Conservation (phyloP, 1,140 invertebrate species). For the Sycophila sp. region DNA sequence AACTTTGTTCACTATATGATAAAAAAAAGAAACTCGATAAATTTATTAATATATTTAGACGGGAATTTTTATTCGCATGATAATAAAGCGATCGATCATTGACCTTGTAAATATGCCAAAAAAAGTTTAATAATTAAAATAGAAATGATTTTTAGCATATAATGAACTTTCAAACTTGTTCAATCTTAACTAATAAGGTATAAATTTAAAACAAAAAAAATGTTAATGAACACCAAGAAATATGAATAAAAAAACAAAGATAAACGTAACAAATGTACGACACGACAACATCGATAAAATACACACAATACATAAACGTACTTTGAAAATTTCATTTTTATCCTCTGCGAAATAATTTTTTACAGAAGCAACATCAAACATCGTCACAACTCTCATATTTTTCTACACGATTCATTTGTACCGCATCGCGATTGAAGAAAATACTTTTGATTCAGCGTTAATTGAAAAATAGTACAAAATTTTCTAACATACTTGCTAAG, state of each 20-base stretch:
- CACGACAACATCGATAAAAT: not conserved
- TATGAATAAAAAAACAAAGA: not conserved
- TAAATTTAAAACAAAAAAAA: not conserved
- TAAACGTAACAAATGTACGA: constrained; percentile 1
- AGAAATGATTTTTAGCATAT: constrained; percentile 2
- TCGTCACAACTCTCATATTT: too few relatives aligned
- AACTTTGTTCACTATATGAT: too few relatives aligned
- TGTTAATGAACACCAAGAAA: constrained; percentile 6
- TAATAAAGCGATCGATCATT: not conserved
- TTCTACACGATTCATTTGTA: too few relatives aligned
- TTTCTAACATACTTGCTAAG: too few relatives aligned
- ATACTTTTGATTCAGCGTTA: too few relatives aligned
- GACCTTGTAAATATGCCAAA: constrained; percentile 17
- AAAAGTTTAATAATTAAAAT: not conserved
- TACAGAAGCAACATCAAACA: too few relatives aligned
- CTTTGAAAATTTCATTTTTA: not conserved
- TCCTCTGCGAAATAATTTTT: not conserved
- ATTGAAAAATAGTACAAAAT: too few relatives aligned
- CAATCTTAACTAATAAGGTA: not conserved
- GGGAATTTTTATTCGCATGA: not conserved
- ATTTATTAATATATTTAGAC: too few relatives aligned
- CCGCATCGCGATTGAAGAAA: too few relatives aligned
- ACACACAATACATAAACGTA: constrained; percentile 13
- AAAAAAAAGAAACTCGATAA: too few relatives aligned
- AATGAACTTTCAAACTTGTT: not conserved